These are phyloP conservation scores for Saccostrea glomerata DNA, from an alignment of 1,140 invertebrate genomes.

Conservation along the genomic window DNA sequence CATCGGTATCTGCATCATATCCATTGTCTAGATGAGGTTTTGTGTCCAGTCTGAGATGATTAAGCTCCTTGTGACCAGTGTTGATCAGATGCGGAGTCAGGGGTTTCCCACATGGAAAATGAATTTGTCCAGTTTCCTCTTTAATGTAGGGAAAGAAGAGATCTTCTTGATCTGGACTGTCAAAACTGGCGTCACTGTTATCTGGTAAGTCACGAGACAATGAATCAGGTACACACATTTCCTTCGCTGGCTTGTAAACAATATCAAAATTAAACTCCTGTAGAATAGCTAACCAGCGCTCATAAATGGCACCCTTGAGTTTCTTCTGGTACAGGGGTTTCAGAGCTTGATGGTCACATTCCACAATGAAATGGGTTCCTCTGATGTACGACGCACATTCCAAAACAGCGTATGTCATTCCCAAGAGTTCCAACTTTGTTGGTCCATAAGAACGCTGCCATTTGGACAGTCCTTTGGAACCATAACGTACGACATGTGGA, in stretches of 20 bases:
- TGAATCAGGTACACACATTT: slow-evolving; percentile 8
- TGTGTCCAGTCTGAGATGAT: neutral
- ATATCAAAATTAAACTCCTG: slow-evolving; percentile 44
- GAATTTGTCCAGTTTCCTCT: neutral
- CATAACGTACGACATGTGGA: neutral
- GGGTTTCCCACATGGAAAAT: neutral
- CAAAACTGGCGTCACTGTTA: neutral
- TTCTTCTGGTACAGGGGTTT: slow-evolving; percentile 49
- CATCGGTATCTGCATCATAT: slow-evolving; percentile 36
- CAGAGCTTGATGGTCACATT: slow-evolving; percentile 52
- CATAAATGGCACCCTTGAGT: slow-evolving; percentile 57
- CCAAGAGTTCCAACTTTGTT: slow-evolving; percentile 50
- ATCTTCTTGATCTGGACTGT: slow-evolving; percentile 12
- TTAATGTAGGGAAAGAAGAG: slow-evolving; percentile 30
- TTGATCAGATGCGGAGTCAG: neutral
- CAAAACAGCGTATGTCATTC: slow-evolving; percentile 31
- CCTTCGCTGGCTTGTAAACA: slow-evolving; percentile 27
- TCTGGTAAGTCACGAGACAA: neutral
- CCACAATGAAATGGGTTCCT: slow-evolving; percentile 40
- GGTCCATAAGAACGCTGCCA: slow-evolving; percentile 42
- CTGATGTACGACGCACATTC: slow-evolving; percentile 48
- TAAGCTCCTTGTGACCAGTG: neutral
- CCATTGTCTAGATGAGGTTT: neutral
- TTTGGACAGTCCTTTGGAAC: neutral
- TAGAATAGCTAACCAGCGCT: slow-evolving; percentile 52